Conservation (phyloP, 2,113 vertebrate species). For the Corvus moneduloides region DNA sequence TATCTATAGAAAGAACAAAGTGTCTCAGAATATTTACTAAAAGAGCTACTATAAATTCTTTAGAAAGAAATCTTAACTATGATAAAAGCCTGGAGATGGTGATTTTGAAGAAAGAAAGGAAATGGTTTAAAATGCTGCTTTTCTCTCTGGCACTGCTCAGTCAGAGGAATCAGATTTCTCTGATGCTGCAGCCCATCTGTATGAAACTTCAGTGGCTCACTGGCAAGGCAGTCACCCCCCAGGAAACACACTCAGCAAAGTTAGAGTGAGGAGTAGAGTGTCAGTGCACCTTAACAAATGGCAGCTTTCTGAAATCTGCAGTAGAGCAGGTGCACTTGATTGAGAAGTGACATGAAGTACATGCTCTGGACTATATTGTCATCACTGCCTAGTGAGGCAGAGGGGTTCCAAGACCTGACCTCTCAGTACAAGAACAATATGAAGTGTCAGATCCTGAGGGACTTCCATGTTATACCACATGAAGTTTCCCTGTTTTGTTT, state of each 20-base stretch:
- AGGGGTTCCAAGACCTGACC: background rate
- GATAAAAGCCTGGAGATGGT: background rate
- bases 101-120: background rate
- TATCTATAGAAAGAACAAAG: background rate
- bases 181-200: background rate
- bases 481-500: background rate
- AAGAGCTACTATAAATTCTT: background rate
- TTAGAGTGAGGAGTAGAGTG: background rate
- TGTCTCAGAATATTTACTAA: background rate
- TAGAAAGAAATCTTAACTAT: background rate
- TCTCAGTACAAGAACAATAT: fast-evolving
- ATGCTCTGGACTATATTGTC: background rate
- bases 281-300: background rate
- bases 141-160: background rate
- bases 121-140: background rate
- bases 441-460: background rate
- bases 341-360: background rate
- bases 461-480: background rate
- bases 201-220: fast-evolving
- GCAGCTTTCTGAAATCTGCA: background rate
- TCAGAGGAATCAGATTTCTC: background rate
- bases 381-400: background rate
- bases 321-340: background rate
- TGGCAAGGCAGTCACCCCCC: background rate
- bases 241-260: background rate